Conservation (phyloP, 2,113 vertebrate species). For the Nesogale talazaci region DNA sequence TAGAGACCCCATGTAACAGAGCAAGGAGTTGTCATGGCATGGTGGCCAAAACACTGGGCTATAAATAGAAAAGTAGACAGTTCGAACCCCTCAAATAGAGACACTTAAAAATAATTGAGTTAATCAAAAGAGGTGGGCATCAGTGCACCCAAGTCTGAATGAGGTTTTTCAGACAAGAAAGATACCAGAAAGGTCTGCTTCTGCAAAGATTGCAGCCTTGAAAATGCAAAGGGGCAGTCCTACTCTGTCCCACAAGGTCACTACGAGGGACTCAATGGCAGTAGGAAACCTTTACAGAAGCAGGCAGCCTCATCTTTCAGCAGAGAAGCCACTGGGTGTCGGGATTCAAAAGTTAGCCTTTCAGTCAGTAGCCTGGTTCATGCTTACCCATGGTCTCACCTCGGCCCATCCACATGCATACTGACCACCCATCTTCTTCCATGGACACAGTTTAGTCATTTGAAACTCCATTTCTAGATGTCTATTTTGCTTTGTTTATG, state of each 20-base stretch:
- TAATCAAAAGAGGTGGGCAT: neutral
- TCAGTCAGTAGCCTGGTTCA: neutral
- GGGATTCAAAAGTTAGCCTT: neutral
- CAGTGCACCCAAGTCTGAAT: neutral
- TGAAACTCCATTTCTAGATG: conserved; percentile 42
- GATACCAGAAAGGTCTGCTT: neutral
- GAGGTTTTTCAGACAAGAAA: neutral
- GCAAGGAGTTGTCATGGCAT: too few species aligned
- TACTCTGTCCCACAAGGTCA: too few species aligned
- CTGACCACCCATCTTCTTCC: neutral
- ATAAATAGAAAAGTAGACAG: too few species aligned
- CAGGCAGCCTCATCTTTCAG: too few species aligned
- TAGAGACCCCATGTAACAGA: too few species aligned
- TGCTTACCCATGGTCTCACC: neutral
- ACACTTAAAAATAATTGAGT: neutral
- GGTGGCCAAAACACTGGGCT: too few species aligned
- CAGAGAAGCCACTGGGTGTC: neutral
- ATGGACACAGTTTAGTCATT: conserved; percentile 22
- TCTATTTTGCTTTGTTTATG: conserved; percentile 26
- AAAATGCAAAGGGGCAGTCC: too few species aligned
- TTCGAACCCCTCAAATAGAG: neutral
- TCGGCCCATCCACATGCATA: too few species aligned
- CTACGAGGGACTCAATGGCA: too few species aligned
- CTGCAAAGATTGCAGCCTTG: too few species aligned
- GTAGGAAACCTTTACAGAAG: too few species aligned